Percentiles rank a stretch among this genome's conserved stretches.
These are phyloP conservation scores for Nothura maculosa DNA, from an alignment of 2,797 vertebrate genomes.

Conservation along the genomic window DNA sequence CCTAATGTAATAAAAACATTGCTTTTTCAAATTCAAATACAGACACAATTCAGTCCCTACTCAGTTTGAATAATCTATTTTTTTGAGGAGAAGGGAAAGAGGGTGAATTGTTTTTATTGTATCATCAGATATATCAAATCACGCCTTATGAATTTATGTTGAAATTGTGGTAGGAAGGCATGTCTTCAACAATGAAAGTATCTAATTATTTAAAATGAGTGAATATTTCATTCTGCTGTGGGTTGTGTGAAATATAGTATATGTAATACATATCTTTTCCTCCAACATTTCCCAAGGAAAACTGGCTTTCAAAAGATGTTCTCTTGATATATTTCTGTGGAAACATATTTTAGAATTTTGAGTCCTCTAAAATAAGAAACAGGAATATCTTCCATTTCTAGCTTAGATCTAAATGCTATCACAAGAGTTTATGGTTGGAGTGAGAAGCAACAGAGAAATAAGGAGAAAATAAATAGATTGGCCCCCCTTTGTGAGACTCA, in stretches of 20 bases:
- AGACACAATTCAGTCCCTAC: background rate
- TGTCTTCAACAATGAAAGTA: rapidly evolving
- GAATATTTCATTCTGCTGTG: background rate
- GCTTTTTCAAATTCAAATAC: background rate
- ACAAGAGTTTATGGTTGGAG: background rate
- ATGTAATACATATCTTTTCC: background rate
- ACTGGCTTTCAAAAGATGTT: background rate
- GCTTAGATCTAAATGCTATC: background rate
- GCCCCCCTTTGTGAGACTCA: background rate
- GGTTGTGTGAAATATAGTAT: background rate
- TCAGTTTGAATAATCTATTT: background rate
- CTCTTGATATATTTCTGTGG: background rate
- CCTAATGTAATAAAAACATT: background rate
- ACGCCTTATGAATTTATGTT: background rate
- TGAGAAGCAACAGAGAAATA: background rate
- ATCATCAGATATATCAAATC: background rate
- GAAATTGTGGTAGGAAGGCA: background rate
- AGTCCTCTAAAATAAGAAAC: background rate
- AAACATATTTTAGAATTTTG: background rate
- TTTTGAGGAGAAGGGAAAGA: too few species aligned
- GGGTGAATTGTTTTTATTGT: background rate
- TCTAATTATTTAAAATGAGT: background rate
- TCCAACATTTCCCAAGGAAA: background rate
- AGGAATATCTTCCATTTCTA: background rate
- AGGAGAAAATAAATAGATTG: background rate